These are phyloP conservation scores for Epinotia nisella DNA, from an alignment of 2,888 invertebrate genomes.

Conservation along the genomic window DNA sequence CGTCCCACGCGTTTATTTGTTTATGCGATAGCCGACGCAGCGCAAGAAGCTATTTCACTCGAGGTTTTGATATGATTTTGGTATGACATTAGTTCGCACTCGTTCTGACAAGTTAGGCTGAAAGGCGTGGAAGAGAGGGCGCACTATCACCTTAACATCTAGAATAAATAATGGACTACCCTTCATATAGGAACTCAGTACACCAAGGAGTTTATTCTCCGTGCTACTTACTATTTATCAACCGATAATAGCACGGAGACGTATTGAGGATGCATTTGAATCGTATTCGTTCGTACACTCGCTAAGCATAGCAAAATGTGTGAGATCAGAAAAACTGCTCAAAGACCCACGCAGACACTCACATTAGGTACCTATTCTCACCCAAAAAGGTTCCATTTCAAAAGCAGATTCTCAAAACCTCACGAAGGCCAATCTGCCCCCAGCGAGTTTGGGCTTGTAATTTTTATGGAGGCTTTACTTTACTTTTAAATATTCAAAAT, in stretches of 20 bases:
- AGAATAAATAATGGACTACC: background rate
- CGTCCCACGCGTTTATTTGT: slow-evolving; percentile 5
- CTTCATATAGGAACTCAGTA: background rate
- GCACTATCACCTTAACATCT: background rate
- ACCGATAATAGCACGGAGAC: too few species aligned
- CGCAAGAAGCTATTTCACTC: background rate
- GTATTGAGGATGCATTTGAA: background rate
- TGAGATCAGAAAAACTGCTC: too few species aligned
- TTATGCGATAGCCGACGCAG: background rate
- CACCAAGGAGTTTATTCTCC: background rate
- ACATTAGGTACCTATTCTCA: too few species aligned
- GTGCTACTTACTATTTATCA: too few species aligned
- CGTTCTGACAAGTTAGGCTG: background rate
- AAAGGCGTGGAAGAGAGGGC: background rate
- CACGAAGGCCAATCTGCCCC: too few species aligned
- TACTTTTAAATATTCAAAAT: too few species aligned
- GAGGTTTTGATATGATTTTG: background rate
- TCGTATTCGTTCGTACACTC: background rate
- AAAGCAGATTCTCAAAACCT: too few species aligned
- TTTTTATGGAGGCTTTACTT: too few species aligned
- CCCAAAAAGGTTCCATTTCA: too few species aligned
- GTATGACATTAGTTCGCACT: background rate
- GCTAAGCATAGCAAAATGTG: background rate
- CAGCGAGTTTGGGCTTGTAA: too few species aligned
- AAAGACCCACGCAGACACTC: too few species aligned